These are phyloP conservation scores for Hassar affinis DNA, from an alignment of 2,113 vertebrate species.

Conservation along the genomic window DNA sequence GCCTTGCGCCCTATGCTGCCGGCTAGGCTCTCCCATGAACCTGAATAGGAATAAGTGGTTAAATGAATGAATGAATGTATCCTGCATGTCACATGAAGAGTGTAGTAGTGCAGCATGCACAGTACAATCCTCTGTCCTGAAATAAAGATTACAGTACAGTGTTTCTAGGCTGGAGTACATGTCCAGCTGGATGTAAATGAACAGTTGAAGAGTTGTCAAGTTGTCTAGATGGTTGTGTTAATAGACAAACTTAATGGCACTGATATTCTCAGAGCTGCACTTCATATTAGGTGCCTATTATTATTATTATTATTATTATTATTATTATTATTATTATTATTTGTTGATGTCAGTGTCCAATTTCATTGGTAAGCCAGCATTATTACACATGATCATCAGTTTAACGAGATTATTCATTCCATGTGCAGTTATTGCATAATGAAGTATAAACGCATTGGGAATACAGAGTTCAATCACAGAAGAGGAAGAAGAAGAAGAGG, in stretches of 20 bases:
- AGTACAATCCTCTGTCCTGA: background rate
- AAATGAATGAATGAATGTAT: too few species aligned
- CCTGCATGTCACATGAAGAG: background rate
- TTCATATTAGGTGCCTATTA: background rate
- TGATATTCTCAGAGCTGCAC: background rate
- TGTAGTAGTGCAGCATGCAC: background rate
- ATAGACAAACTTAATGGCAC: background rate
- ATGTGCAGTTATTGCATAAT: background rate
- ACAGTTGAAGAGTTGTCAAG: background rate
- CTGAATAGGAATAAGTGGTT: too few species aligned
- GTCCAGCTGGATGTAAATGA: too few species aligned
- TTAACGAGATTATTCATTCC: background rate
- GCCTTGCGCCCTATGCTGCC: too few species aligned
- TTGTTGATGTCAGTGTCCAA: background rate
- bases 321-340: background rate
- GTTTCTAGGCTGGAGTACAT: background rate
- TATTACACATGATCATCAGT: background rate
- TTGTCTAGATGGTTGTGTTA: background rate
- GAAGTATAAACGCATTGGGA: background rate
- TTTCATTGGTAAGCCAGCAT: background rate
- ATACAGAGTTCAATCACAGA: background rate
- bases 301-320: background rate
- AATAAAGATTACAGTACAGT: background rate
- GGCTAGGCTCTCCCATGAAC: too few species aligned
- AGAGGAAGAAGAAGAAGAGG: too few species aligned